Percentiles rank a stretch among this genome's conserved stretches.
These are phyloP conservation scores for Hydropsyche betteni DNA, from an alignment of 2,888 invertebrate genomes.

Conservation along the genomic window DNA sequence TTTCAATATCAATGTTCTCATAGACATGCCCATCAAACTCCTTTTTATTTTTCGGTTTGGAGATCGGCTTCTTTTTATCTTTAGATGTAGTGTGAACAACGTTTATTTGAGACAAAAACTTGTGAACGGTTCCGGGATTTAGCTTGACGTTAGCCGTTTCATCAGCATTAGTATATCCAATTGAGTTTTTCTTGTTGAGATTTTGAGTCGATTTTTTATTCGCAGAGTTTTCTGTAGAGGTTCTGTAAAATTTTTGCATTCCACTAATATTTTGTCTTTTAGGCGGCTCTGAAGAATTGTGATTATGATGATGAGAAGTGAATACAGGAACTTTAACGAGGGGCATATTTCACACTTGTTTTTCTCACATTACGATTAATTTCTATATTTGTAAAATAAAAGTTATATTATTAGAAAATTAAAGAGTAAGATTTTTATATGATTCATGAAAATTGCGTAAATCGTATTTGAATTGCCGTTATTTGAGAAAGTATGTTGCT, in stretches of 20 bases:
- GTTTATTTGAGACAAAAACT: slow-evolving; percentile 58
- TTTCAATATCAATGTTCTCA: slow-evolving; percentile 61
- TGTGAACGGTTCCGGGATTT: slow-evolving; percentile 61
- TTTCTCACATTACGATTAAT: slow-evolving; percentile 21
- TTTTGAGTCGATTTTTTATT: slow-evolving; percentile 64
- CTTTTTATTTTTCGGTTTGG: slow-evolving; percentile 5
- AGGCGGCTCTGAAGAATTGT: slow-evolving; percentile 15
- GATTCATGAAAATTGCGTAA: neutral
- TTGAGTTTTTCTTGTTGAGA: slow-evolving; percentile 56
- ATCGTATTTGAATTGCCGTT: neutral
- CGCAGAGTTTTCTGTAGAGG: slow-evolving; percentile 59
- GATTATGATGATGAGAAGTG: neutral
- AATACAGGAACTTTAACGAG: slow-evolving; percentile 37
- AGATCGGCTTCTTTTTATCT: slow-evolving; percentile 52
- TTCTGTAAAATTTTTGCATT: slow-evolving; percentile 66
- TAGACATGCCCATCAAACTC: slow-evolving; percentile 59
- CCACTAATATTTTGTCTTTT: slow-evolving; percentile 40
- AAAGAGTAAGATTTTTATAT: too few relatives aligned
- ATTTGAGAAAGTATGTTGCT: neutral
- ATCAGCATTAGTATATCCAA: slow-evolving; percentile 57
- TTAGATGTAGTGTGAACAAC: slow-evolving; percentile 56
- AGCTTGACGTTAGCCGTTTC: slow-evolving; percentile 55
- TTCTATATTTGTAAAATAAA: neutral
- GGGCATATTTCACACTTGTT: slow-evolving; percentile 30
- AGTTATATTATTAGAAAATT: too few relatives aligned